phyloP scores from a whole-genome alignment of 2,797 vertebrate genomes.

The Triplophysa yarkandensis region DNA sequence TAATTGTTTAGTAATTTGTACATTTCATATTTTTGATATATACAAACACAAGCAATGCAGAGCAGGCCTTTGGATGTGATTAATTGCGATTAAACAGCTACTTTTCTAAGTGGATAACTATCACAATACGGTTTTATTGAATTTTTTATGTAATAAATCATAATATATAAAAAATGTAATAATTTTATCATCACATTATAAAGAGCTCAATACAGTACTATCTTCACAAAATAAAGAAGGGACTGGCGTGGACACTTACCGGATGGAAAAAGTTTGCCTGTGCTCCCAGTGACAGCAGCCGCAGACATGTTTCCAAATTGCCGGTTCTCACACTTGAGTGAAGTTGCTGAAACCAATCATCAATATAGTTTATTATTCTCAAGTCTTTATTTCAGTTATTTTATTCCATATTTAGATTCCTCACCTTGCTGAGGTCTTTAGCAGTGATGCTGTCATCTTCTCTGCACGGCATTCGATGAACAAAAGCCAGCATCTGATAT shows the following conservation, averaged over 20 bases:
- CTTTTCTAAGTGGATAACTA: too few species aligned
- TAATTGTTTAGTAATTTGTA: too few species aligned
- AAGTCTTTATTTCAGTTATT: not conserved
- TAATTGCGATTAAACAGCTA: too few species aligned
- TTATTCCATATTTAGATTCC: constrained; percentile 1
- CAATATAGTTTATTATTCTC: not conserved
- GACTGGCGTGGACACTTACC: constrained; percentile 71
- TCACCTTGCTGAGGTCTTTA: constrained; percentile 97
- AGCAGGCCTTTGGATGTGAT: too few species aligned
- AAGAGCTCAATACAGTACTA: too few species aligned
- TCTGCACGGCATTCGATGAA: constrained; percentile 94
- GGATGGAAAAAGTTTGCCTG: constrained; percentile 98
- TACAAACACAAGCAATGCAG: too few species aligned
- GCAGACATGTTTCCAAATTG: constrained; percentile 93
- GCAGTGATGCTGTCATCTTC: constrained; percentile 95
- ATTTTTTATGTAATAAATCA: too few species aligned
- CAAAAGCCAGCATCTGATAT: constrained; percentile 97
- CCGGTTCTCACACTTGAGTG: constrained; percentile 97
- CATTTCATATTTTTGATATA: too few species aligned
- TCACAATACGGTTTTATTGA: too few species aligned
- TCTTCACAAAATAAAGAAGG: not conserved
- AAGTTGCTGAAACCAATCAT: constrained; percentile 83
- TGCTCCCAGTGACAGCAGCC: constrained; percentile 92
- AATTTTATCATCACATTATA: too few species aligned
- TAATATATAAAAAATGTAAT: too few species aligned